Conservation (phyloP, 1,140 invertebrate genomes). For the Dendrolimus punctatus region DNA sequence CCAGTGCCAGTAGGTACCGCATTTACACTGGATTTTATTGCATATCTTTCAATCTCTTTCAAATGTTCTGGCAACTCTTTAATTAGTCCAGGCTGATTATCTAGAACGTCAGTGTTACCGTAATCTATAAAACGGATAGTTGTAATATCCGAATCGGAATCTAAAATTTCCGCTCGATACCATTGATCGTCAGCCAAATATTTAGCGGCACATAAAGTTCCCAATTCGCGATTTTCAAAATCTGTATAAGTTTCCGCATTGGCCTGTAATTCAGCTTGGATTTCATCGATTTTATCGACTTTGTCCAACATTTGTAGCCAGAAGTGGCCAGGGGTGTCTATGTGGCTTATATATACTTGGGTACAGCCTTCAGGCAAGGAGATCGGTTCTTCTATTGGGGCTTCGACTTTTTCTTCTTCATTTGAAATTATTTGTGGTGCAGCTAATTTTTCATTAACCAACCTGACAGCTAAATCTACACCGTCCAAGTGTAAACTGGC, state of each 20-base stretch:
- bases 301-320: constrained; percentile 75
- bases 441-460: constrained; percentile 58
- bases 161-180: constrained; percentile 87
- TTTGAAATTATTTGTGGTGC: constrained; percentile 28
- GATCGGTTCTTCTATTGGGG: constrained; percentile 30
- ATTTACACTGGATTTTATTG: constrained; percentile 77
- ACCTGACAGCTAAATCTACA: constrained; percentile 46
- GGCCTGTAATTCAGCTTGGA: constrained; percentile 76
- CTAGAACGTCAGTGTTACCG: constrained; percentile 82
- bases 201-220: constrained; percentile 80
- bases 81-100: constrained; percentile 72
- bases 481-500: constrained; percentile 54
- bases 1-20: constrained; percentile 74
- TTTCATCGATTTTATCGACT: constrained; percentile 63
- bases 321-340: constrained; percentile 78
- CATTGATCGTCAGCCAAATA: constrained; percentile 82
- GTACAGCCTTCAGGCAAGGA: constrained; percentile 49
- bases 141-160: constrained; percentile 78
- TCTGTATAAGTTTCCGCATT: constrained; percentile 61
- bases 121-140: constrained; percentile 88
- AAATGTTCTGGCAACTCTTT: constrained; percentile 74
- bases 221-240: constrained; percentile 73
- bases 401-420: constrained; percentile 22
- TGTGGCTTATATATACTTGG: constrained; percentile 75
- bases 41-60: constrained; percentile 70